Conservation (phyloP, 2,113 vertebrate species). For the Eulacestoma nigropectus region DNA sequence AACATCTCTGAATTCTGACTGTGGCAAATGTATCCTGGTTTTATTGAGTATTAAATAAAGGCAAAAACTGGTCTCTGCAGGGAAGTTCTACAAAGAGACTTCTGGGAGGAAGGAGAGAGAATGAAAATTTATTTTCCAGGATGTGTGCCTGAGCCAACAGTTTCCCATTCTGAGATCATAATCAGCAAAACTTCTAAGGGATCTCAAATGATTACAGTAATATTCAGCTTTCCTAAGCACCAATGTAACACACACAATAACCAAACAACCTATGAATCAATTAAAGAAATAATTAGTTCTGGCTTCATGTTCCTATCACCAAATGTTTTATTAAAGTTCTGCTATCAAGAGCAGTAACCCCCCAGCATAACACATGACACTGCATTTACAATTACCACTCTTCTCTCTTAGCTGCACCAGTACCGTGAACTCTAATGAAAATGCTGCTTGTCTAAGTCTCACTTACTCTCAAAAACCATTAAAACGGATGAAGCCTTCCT, state of each 20-base stretch:
- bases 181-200: neutral
- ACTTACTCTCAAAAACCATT: neutral
- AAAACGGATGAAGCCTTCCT: neutral
- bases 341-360: neutral
- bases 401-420: neutral
- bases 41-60: neutral
- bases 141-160: neutral
- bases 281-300: neutral
- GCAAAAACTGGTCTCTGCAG: neutral
- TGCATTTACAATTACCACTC: neutral
- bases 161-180: neutral
- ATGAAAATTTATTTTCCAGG: conserved; percentile 14
- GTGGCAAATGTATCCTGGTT: neutral
- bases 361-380: neutral
- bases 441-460: neutral
- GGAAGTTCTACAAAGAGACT: neutral
- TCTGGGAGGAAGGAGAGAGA: neutral
- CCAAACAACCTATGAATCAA: neutral
- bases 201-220: neutral
- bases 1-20: neutral
- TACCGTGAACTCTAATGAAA: neutral
- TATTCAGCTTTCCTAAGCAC: neutral
- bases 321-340: neutral
- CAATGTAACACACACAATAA: neutral
- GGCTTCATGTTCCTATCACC: neutral